These are phyloP conservation scores for Drosophila navojoa DNA, from an alignment of 1,140 invertebrate genomes.

Conservation along the genomic window DNA sequence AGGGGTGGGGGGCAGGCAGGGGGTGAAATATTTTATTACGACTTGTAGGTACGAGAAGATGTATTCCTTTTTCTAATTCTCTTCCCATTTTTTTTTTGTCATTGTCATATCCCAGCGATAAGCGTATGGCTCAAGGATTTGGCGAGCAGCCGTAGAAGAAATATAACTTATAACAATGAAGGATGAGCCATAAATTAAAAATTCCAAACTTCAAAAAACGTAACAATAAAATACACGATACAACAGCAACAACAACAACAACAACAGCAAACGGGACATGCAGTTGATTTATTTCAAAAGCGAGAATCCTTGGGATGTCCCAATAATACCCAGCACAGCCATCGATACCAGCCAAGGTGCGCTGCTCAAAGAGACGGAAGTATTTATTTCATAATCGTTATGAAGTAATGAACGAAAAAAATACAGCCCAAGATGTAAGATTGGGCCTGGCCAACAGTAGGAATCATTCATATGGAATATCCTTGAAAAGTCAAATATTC, in stretches of 20 bases:
- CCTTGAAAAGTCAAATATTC: not conserved
- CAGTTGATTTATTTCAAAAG: slow-evolving; percentile 76
- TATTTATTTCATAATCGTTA: slow-evolving; percentile 81
- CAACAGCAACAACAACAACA: slow-evolving; percentile 31
- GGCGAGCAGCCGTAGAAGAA: slow-evolving; percentile 45
- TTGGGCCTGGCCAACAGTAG: not conserved
- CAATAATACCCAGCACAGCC: slow-evolving; percentile 9
- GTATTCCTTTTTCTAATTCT: slow-evolving; percentile 30
- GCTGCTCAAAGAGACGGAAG: slow-evolving; percentile 64
- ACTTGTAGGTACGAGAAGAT: slow-evolving; percentile 36
- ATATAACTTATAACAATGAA: slow-evolving; percentile 79
- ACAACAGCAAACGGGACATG: slow-evolving; percentile 56
- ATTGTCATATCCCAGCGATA: slow-evolving; percentile 44
- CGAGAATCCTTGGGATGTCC: slow-evolving; percentile 22
- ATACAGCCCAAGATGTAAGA: slow-evolving; percentile 20
- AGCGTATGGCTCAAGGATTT: slow-evolving; percentile 45
- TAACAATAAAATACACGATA: slow-evolving; percentile 75
- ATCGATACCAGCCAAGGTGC: slow-evolving; percentile 27
- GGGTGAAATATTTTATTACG: slow-evolving; percentile 46
- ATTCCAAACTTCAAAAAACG: slow-evolving; percentile 80
- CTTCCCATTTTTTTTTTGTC: not conserved
- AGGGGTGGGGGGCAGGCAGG: not conserved
- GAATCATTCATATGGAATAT: slow-evolving; percentile 15
- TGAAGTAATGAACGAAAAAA: slow-evolving; percentile 68
- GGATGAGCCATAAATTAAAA: slow-evolving; percentile 79